Evolutionary conservation across 1,140 invertebrate species (phyloP).

Genomic region (Coelopa frigida): DNA sequence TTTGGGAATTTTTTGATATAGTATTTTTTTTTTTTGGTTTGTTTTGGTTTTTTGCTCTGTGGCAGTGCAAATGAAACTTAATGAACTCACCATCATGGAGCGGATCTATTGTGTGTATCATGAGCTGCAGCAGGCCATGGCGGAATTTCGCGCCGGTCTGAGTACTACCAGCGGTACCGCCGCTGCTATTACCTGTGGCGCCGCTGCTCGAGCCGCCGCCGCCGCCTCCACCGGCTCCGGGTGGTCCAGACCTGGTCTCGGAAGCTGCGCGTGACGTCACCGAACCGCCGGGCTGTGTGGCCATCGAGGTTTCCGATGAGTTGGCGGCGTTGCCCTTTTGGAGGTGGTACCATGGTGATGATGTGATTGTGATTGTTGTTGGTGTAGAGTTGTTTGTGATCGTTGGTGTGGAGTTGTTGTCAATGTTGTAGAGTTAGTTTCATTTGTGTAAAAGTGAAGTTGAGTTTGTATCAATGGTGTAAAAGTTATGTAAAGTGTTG

Average conservation of each 20-base stretch:
- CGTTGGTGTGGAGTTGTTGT: neutral
- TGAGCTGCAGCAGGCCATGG: conserved; percentile 92
- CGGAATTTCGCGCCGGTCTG: conserved; percentile 74
- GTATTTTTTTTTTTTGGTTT: neutral
- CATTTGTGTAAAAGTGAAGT: too few relatives aligned
- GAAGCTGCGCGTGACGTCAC: conserved; percentile 54
- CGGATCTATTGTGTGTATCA: conserved; percentile 98
- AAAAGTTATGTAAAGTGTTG: conserved; percentile 15
- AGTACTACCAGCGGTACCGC: conserved; percentile 49
- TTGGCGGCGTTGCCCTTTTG: conserved; percentile 66
- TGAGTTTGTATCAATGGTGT: too few relatives aligned
- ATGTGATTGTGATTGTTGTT: neutral
- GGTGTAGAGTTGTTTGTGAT: neutral
- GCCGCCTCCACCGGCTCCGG: too few relatives aligned
- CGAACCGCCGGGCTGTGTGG: conserved; percentile 54
- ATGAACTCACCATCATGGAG: conserved; percentile 89
- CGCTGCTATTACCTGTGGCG: conserved; percentile 48
- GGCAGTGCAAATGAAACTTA: conserved; percentile 31
- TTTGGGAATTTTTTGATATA: neutral
- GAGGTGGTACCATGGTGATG: conserved; percentile 25
- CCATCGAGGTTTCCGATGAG: conserved; percentile 71
- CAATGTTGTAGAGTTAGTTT: neutral
- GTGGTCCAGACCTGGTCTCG: conserved; percentile 50
- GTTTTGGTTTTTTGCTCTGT: neutral
- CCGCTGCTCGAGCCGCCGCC: conserved; percentile 43